A percentile compares a stretch with the other conserved stretches of the same genome.
Conservation (phyloP, 2,888 invertebrate species). For the Gastracanthus pulcherrimus region DNA sequence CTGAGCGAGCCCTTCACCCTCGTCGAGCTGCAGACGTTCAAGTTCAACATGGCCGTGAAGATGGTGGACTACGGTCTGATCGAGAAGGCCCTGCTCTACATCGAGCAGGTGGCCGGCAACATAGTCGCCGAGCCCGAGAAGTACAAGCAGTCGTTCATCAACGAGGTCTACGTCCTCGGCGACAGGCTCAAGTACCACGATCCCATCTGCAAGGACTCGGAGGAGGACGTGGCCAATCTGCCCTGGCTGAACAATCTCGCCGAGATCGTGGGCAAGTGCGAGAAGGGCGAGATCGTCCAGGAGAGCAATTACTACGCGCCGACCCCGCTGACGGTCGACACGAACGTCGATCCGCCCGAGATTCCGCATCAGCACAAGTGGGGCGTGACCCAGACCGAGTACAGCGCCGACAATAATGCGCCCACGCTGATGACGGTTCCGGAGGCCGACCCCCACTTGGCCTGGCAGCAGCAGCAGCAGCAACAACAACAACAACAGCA, state of each 20-base stretch:
- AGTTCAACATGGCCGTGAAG: constrained; percentile 88
- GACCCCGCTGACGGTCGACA: constrained; percentile 3
- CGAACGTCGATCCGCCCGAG: constrained; percentile 29
- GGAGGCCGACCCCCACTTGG: constrained; percentile 62
- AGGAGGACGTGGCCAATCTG: constrained; percentile 79
- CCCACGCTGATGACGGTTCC: background rate
- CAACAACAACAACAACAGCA: constrained; percentile 61
- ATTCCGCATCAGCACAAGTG: constrained; percentile 5
- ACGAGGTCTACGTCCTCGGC: constrained; percentile 78
- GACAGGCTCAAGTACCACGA: constrained; percentile 86
- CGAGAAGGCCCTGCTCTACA: constrained; percentile 90
- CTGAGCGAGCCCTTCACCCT: constrained; percentile 88
- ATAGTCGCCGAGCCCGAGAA: constrained; percentile 81
- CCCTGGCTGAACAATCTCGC: constrained; percentile 81
- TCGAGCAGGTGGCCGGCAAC: constrained; percentile 87
- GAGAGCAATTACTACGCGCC: constrained; percentile 56
- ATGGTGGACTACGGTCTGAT: constrained; percentile 88
- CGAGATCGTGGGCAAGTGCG: constrained; percentile 75
- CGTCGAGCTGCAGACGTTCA: constrained; percentile 87
- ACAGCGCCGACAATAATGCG: constrained; percentile 53
- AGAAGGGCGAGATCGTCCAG: constrained; percentile 74
- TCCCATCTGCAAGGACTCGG: constrained; percentile 79
- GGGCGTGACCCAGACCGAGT: background rate
- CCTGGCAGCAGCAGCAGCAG: constrained; percentile 44
- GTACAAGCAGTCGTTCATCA: constrained; percentile 79